phyloP scores from a whole-genome alignment of 2,797 vertebrate species.

The Aldrovandia affinis region DNA sequence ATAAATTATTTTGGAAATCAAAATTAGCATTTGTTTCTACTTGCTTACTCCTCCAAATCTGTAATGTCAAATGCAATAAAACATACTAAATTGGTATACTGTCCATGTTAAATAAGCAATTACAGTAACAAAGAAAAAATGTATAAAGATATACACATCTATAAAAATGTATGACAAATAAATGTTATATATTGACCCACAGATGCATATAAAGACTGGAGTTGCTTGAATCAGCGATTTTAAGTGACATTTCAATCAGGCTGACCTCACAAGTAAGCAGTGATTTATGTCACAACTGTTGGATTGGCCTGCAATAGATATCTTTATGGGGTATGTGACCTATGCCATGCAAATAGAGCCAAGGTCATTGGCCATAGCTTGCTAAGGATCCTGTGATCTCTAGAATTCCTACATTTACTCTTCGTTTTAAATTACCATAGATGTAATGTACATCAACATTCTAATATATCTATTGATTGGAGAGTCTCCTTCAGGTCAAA shows the following conservation, averaged over 20 bases:
- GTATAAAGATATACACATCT: no score
- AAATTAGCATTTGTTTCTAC: no score
- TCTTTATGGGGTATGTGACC: constrained; percentile 68
- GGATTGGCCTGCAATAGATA: constrained; percentile 49
- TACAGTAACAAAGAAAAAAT: no score
- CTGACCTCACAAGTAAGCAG: not conserved
- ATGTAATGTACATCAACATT: constrained; percentile 28
- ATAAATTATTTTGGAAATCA: no score
- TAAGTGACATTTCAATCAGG: not conserved
- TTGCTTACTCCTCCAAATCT: no score
- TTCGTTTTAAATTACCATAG: constrained; percentile 49
- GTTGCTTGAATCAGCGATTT: not conserved
- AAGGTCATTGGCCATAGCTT: constrained; percentile 43
- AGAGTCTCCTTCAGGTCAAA: not conserved
- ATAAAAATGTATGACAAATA: not conserved
- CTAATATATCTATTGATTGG: not conserved
- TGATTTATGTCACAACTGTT: not conserved
- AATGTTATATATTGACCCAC: not conserved
- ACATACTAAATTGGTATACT: no score
- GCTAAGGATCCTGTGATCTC: constrained; percentile 48
- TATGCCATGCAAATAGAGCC: constrained; percentile 52
- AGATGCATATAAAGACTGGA: no score
- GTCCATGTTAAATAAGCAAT: no score
- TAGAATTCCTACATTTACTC: constrained; percentile 47
- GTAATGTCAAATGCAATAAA: no score